Percentiles rank a stretch among this genome's conserved stretches.
These are phyloP conservation scores for Metellina segmentata DNA, from an alignment of 2,888 invertebrate genomes.

Conservation along the genomic window DNA sequence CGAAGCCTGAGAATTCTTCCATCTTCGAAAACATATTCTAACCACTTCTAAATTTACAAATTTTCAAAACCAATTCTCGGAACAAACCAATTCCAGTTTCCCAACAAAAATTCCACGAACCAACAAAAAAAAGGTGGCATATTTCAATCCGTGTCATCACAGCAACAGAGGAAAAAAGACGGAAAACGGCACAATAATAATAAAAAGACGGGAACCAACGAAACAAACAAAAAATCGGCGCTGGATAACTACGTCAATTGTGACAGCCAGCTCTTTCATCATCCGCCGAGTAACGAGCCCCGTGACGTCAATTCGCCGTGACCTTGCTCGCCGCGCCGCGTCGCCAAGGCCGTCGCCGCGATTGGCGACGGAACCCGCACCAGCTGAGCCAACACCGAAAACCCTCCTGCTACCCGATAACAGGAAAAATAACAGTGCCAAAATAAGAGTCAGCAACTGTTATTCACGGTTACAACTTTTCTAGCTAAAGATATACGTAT, in stretches of 20 bases:
- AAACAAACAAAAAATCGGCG: neutral
- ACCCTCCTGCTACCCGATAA: no score
- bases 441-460: no score
- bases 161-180: neutral
- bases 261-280: constrained; percentile 69
- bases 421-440: no score
- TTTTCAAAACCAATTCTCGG: neutral
- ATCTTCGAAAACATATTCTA: no score
- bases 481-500: no score
- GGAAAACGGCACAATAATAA: neutral
- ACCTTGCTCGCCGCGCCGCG: constrained; percentile 64
- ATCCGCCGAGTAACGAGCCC: constrained; percentile 51
- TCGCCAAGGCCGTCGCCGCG: constrained; percentile 73
- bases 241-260: constrained; percentile 52
- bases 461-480: no score
- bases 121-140: neutral
- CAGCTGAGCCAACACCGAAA: constrained; percentile 74
- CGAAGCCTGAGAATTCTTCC: no score
- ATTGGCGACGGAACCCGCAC: constrained; percentile 45
- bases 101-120: neutral
- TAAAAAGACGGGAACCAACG: no score
- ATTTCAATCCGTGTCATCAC: neutral
- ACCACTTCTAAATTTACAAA: no score
- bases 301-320: constrained; percentile 75
- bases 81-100: neutral